Conservation (phyloP, 2,888 invertebrate species). For the Odontomyia ornata region DNA sequence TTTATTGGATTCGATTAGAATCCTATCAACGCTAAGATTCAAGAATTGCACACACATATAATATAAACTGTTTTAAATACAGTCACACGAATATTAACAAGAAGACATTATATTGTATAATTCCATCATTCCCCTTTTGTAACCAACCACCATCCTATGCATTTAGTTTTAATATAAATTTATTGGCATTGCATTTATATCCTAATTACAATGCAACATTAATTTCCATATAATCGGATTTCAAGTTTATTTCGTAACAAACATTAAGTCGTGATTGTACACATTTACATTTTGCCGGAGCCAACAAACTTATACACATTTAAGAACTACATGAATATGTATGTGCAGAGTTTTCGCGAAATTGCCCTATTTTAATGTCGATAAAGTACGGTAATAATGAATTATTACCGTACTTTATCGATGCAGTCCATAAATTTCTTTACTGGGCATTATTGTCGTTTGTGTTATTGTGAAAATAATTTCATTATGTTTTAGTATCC, state of each 20-base stretch:
- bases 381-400: too few relatives aligned
- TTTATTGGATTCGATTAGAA: too few relatives aligned
- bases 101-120: too few relatives aligned
- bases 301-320: too few relatives aligned
- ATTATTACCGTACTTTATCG: conserved; percentile 18
- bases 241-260: conserved; percentile 20
- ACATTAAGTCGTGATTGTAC: background rate
- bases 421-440: background rate
- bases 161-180: too few relatives aligned
- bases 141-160: too few relatives aligned
- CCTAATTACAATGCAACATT: conserved; percentile 21
- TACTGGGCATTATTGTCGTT: conserved; percentile 1
- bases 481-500: conserved; percentile 23
- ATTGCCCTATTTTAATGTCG: conserved; percentile 32
- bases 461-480: conserved; percentile 12
- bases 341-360: background rate
- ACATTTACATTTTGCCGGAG: background rate
- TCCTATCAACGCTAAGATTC: too few relatives aligned
- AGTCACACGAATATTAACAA: too few relatives aligned
- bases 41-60: too few relatives aligned
- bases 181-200: background rate
- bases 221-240: conserved; percentile 31
- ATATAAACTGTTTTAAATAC: too few relatives aligned
- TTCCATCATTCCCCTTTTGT: too few relatives aligned
- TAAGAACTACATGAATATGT: background rate